Evolutionary conservation across 2,113 vertebrate species (phyloP), one percentile per base, ranked within the genome.

Genomic region (Callithrix jacchus): DNA sequence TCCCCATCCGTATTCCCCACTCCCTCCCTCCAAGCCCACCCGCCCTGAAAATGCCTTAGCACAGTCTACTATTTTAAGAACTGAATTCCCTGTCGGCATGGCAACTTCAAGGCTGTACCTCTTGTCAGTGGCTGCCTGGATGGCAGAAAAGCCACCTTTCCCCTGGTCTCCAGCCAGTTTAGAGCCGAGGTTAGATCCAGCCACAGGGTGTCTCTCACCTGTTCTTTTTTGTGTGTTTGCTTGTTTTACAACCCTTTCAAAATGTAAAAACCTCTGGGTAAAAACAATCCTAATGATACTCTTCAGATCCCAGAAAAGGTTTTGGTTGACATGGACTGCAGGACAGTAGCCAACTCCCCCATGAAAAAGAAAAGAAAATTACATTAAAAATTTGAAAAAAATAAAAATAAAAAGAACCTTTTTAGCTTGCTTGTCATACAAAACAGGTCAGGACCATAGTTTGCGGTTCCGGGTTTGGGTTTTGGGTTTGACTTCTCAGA

Each of bases 1-100:
- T 96, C 96, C 94, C 37, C 70, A 81, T 47, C 54, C 64, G 37
- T 93, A 18, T 85, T 56, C 58, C 42, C 47, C 93, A 8, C 79
- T 61, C 66, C 70, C 58, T 93, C 82, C 94, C 79, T 87, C 73
- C 74, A 47, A 94, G 80, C 85, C 96, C 40, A n/a, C 97, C 97
- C 49, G 0, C 91, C 97, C 21, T 0, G n/a, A 97, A 95, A 97
- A 98, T 97, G 98, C 95, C 79, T 97, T 93, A 98, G 92, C 97
- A 91, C 96, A 87, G 93, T 95, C 84, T 93, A 90, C 98, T 99
- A 98, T 99, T 99, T 99, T 98, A 98, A 97, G 98, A 97, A 87
- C 98, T 97, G 93, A 97, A 98, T 98, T 98, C 97, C 93, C 97
- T 54, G 98, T 99, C 54, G 98, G 97, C 98, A 99, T 98, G 98